A percentile compares a stretch with the other conserved stretches of the same genome.
Conservation (phyloP, 2,113 vertebrate genomes). For the Barnardius zonarius region DNA sequence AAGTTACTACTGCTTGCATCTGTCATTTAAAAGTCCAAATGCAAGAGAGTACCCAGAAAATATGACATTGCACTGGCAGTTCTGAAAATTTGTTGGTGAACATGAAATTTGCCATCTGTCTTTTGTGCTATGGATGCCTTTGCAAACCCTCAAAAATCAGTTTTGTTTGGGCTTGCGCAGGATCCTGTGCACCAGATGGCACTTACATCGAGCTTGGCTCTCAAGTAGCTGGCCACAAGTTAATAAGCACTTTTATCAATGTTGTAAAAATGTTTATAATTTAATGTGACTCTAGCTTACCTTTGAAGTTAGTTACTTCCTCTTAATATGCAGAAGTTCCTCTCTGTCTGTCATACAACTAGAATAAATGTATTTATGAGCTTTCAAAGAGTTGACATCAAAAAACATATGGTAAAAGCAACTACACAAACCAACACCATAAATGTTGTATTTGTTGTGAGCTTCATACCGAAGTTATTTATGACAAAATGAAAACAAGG, state of each 20-base stretch:
- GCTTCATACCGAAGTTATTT: not conserved
- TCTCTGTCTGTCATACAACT: not conserved
- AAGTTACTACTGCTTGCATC: not conserved
- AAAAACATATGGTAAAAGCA: not conserved
- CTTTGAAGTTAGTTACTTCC: not conserved
- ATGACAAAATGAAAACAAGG: not conserved
- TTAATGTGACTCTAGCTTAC: not conserved
- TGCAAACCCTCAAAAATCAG: not conserved
- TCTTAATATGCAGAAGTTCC: not conserved
- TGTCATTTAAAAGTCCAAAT: not conserved
- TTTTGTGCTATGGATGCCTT: not conserved
- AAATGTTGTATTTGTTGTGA: not conserved
- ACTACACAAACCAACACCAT: not conserved
- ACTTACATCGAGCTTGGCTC: not conserved
- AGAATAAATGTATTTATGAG: not conserved
- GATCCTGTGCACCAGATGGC: constrained; percentile 6
- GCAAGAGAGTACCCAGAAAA: not conserved
- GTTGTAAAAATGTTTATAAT: not conserved
- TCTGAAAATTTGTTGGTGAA: not conserved
- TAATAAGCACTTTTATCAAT: not conserved
- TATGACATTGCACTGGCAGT: not conserved
- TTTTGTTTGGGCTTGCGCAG: not conserved
- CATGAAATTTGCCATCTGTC: not conserved
- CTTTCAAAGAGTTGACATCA: not conserved
- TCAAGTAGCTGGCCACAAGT: not conserved